Evolutionary conservation across 30 jellyfish, hydroid and myxozoan species (phyloP), one percentile per base, ranked within the genome.

Genomic region (Hydractinia echinata): DNA sequence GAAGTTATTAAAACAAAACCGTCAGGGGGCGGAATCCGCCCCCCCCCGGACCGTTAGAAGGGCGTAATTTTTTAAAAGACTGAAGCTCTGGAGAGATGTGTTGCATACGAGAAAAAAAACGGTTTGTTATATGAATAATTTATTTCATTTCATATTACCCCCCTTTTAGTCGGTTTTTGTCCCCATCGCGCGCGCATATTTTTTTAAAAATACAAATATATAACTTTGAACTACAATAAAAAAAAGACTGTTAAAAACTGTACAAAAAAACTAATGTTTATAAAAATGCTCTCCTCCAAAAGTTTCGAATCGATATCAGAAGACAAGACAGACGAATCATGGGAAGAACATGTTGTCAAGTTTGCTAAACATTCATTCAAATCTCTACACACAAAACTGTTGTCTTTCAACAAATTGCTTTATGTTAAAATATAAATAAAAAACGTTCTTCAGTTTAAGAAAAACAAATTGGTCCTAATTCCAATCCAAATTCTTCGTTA

Each of bases 391-490:
- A 30, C 44, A 30, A 30, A 30, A 30, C 44, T 30, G 44, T 1
- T 30, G 44, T 30, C 44, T 30, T 30, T 30, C 44, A 30, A 30
- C 44, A 30, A 30, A 30, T 30, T 30, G 44, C 44, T 30, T 30
- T 30, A 30, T 30, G 58, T 30, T 72, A 72, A 72, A 72, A 72
- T 21, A 51, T 72, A 72, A 30, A 72, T 72, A 72, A 72, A 72
- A 68, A 68, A 72, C 30, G 16, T 48, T 51, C 50, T 30, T 72
- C n/a, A 51, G 50, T 6, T 62, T 61, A 79, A 4, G 69, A 79
- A 53, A 79, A 79, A 61, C 99, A 94, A 50, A 94, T 96, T 48
- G 99, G 99, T 15, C 99, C 99, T 14, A 94, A 72, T 82, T 94
- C 96, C 64, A 94, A 66, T 13, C 99, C 99, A 72, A 94, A 94